phyloP scores from a whole-genome alignment of 2,888 invertebrate genomes.

The Dendrolimus houi region DNA sequence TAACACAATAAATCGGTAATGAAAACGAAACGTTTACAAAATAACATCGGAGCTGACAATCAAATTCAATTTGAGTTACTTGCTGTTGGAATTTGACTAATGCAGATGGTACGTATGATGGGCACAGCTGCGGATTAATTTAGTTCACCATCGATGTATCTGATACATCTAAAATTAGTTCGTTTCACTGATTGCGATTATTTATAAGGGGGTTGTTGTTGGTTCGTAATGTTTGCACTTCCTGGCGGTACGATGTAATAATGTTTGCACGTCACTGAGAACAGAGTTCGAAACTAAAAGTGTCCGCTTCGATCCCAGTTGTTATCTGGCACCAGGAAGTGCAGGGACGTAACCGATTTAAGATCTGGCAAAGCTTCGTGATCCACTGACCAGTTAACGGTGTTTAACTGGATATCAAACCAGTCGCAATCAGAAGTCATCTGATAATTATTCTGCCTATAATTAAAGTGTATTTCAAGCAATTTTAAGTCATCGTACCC shows the following conservation, averaged over 20 bases:
- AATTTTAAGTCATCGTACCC: too few relatives aligned
- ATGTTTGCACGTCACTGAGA: conserved; percentile 29
- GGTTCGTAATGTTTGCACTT: conserved; percentile 31
- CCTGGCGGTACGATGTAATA: conserved; percentile 26
- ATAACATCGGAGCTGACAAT: conserved; percentile 40
- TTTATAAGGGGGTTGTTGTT: conserved; percentile 36
- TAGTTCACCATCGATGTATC: conserved; percentile 32
- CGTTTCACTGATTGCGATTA: conserved; percentile 31
- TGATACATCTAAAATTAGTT: conserved; percentile 45
- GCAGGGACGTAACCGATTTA: conserved; percentile 28
- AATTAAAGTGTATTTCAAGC: too few relatives aligned
- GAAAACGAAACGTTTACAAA: conserved; percentile 40
- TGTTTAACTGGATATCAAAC: too few relatives aligned
- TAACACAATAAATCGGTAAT: conserved; percentile 38
- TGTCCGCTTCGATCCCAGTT: conserved; percentile 22
- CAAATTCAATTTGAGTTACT: conserved; percentile 20
- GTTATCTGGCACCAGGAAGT: conserved; percentile 45
- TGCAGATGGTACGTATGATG: conserved; percentile 20
- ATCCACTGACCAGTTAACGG: conserved; percentile 29
- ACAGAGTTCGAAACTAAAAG: conserved; percentile 31
- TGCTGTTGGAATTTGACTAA: conserved; percentile 27
- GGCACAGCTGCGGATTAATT: conserved; percentile 31
- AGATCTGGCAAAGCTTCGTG: conserved; percentile 39
- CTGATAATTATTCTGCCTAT: too few relatives aligned
- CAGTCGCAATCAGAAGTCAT: too few relatives aligned